phyloP scores from a whole-genome alignment of 2,888 invertebrate genomes.

The Aphrophora alni region DNA sequence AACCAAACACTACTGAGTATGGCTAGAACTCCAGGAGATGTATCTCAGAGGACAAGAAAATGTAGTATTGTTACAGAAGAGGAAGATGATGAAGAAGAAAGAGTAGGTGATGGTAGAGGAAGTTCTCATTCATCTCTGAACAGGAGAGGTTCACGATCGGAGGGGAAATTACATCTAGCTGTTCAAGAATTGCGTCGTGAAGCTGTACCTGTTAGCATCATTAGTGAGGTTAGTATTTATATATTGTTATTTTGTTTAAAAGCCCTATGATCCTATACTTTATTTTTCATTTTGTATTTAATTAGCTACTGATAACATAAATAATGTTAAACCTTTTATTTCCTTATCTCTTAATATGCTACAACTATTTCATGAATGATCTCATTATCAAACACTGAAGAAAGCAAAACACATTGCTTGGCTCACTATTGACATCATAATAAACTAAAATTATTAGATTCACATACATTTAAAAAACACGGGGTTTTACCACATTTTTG shows the following conservation, averaged over 20 bases:
- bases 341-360: too few species aligned
- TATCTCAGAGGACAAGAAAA: slow-evolving; percentile 76
- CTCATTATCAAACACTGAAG: too few species aligned
- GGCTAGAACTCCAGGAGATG: slow-evolving; percentile 72
- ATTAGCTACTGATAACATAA: too few species aligned
- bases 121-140: slow-evolving; percentile 63
- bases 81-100: slow-evolving; percentile 82
- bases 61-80: slow-evolving; percentile 94
- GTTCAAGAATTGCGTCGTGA: slow-evolving; percentile 61
- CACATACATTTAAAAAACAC: too few species aligned
- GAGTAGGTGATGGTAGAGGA: slow-evolving; percentile 60
- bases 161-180: slow-evolving; percentile 75
- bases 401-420: too few species aligned
- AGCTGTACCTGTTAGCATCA: slow-evolving; percentile 47
- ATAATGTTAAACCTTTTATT: too few species aligned
- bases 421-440: too few species aligned
- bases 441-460: too few species aligned
- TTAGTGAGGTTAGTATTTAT: slow-evolving; percentile 45
- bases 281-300: background rate
- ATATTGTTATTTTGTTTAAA: background rate
- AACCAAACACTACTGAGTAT: slow-evolving; percentile 61
- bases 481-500: too few species aligned
- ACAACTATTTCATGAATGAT: too few species aligned
- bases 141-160: slow-evolving; percentile 78
- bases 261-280: background rate